Base-by-base conservation (phyloP, 2,888 invertebrate genomes). In the Phasia obesa region DNA sequence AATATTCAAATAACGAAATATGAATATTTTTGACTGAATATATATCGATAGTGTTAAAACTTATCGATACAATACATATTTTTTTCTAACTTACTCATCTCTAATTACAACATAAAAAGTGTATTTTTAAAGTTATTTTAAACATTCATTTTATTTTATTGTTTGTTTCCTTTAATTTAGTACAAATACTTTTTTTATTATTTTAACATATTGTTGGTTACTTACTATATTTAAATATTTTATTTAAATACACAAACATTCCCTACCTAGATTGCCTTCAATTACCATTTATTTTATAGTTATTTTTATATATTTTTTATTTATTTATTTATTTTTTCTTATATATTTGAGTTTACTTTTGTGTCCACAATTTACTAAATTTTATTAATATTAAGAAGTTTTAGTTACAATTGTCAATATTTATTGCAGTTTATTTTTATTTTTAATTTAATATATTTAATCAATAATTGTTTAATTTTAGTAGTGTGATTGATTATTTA, bases 181-280 rank as follows among this genome's bases (percentile, higher is more conserved):
- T 47, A 67, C 38, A 73, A 76, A 67, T 67, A 25, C 17, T 44
- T 55, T 42, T 23, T 7, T 81, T 81, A 77, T 67, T 64, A 55
- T 51, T 81, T 55, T 53, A 27, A 62, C 17, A 21, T 13, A 31
- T 31, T 27, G n/a, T 31, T 27, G n/a, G 15, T 38, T 62, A 17
- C 13, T 38, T 62, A 17, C 13, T 44, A 25, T 9, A 42, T 57
- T 76, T 27, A 27, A 27, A 21, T 25, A 31, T 49, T 55, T 27
- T 5, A 31, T 65, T 77, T 86, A 85, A 62, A 79, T 62, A 74
- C 67, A 84, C 74, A 80, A 75, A 82, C 84, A 87, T 89, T 88
- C 86, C 88, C 88, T 89, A 89, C 85, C 89, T 89, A 89, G 89
- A 88, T 89, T 89, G 89, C 89, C 89, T 87, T 89, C 88, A 87